Evolutionary conservation across 2,113 vertebrate genomes (phyloP).

Genomic region (Chrysemys picta): DNA sequence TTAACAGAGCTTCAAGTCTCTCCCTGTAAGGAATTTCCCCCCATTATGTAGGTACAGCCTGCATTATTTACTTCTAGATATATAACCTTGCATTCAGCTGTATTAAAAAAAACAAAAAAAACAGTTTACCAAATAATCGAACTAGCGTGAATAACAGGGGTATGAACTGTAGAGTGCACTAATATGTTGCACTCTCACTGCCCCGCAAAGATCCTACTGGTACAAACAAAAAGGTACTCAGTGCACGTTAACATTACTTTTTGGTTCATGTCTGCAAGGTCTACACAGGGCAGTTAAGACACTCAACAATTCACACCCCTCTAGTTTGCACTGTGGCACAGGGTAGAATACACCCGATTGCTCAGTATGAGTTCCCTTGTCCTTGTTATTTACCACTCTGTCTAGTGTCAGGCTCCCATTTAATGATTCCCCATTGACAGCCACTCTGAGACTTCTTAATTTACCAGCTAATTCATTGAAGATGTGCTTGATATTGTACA

Average conservation of each 20-base stretch:
- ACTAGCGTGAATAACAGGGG: neutral
- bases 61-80: neutral
- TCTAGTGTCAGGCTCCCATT: neutral
- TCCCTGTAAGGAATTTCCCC: neutral
- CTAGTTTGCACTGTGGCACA: neutral
- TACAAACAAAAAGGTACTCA: neutral
- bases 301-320: neutral
- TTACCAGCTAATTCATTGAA: neutral
- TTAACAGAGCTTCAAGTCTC: neutral
- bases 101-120: neutral
- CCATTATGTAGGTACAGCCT: neutral
- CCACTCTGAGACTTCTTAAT: neutral
- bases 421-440: neutral
- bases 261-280: neutral
- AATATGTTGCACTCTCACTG: neutral
- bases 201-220: neutral
- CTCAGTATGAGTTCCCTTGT: neutral
- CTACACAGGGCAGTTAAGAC: neutral
- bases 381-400: neutral
- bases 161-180: neutral
- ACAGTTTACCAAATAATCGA: neutral
- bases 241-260: neutral
- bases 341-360: neutral
- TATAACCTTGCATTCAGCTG: neutral
- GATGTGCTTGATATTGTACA: neutral